Percentiles rank a stretch among this genome's conserved stretches.
Evolutionary conservation across 2,888 invertebrate species (phyloP).

Genomic region (Adelognathus sp.): DNA sequence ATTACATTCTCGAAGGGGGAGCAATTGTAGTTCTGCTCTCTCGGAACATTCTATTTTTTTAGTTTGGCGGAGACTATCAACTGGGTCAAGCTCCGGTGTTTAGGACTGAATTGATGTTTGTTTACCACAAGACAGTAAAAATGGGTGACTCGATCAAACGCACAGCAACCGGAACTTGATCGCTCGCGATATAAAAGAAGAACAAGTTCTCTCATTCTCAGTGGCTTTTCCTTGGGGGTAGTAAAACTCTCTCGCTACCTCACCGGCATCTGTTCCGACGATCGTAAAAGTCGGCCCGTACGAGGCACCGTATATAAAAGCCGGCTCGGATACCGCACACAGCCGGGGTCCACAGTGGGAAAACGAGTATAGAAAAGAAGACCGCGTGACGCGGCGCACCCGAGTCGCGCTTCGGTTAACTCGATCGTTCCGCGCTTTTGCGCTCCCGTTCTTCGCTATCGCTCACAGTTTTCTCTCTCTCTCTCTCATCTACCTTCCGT

Average conservation of each 20-base stretch:
- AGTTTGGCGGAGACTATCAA: no score
- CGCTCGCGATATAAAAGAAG: not conserved
- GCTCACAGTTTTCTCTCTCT: conserved; percentile 24
- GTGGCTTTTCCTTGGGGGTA: conserved; percentile 40
- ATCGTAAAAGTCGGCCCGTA: conserved; percentile 57
- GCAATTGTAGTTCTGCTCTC: no score
- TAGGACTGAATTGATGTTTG: no score
- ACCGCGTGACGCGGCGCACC: conserved; percentile 22
- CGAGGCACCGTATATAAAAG: conserved; percentile 54
- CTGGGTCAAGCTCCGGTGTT: no score
- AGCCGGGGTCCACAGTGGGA: conserved; percentile 7
- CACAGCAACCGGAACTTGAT: not conserved
- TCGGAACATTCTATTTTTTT: no score
- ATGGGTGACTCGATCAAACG: conserved; percentile 9
- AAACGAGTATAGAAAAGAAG: conserved; percentile 4
- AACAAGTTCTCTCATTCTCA: conserved; percentile 4
- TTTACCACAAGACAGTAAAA: not conserved
- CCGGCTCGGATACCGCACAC: conserved; percentile 23
- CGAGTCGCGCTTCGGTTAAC: conserved; percentile 52
- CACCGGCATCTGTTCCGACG: conserved; percentile 52
- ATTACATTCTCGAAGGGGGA: no score
- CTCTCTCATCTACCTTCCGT: not conserved
- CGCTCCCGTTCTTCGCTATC: conserved; percentile 50
- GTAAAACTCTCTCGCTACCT: conserved; percentile 51
- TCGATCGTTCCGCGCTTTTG: conserved; percentile 55